Evolutionary conservation across 2,888 invertebrate species (phyloP), one percentile per base, ranked within the genome.

Genomic region (Erannis defoliaria): DNA sequence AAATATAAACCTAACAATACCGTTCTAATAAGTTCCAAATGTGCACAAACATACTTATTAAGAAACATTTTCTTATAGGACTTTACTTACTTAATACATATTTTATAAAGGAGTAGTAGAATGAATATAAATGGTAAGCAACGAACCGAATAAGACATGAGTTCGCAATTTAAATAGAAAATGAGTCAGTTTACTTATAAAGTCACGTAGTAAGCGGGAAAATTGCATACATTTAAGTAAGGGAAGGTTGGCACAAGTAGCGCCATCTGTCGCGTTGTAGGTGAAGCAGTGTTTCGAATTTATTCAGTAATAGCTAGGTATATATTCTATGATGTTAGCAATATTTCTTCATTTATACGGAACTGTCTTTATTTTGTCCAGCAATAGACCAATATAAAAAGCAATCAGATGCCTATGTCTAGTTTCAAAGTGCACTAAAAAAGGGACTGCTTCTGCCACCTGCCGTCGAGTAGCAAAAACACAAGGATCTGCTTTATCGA

Each of bases 91-190:
- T 76, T 76, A 81, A 84, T 89, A 83, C 73, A 83, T 89, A 86
- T n/a, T 88, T 86, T 82, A 85, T 88, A 82, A 86, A 85, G 76
- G 72, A 75, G 66, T 70, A 71, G 55, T 82, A 80, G 85, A 89
- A 90, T 86, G 87, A 89, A 87, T 89, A 88, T 85, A 87, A 90
- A 91, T 87, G 89, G 75, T 80, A 77, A 67, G 76, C 78, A 80
- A 76, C 78, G 77, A 76, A 76, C 76, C 70, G 80, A 89, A 84
- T 88, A 85, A 90, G 89, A 89, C 85, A 89, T 86, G 83, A 88
- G 82, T 78, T 80, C 76, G 86, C 84, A 89, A 89, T 89, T 90
- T 87, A 74, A 77, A 78, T 74, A 76, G 83, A 86, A 88, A 92
- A 91, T 90, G 78, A 90, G 89, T 82, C 84, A 82, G 81, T 92